phyloP scores from a whole-genome alignment of 2,797 vertebrate species.

The Urosaurus nigricauda region DNA sequence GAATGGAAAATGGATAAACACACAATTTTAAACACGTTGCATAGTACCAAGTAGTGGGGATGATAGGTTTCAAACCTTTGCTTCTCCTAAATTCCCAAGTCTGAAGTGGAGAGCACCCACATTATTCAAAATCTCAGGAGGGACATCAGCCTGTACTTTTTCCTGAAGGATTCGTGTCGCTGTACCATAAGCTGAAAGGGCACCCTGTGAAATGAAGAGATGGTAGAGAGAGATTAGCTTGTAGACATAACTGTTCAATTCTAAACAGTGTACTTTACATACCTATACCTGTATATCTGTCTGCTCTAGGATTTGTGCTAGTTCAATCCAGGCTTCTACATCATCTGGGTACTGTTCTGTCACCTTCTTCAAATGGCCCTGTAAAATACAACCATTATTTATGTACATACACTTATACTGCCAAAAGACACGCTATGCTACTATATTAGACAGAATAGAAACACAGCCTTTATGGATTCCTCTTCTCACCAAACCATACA shows the following conservation, averaged over 20 bases:
- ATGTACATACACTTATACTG: not conserved
- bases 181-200: conserved; percentile 96
- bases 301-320: conserved; percentile 98
- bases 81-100: conserved; percentile 96
- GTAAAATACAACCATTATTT: conserved; percentile 33
- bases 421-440: not conserved
- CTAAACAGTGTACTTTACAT: not conserved
- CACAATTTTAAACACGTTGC: conserved; percentile 2
- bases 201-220: conserved; percentile 80
- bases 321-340: conserved; percentile 98
- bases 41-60: not conserved
- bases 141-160: conserved; percentile 98
- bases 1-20: not conserved
- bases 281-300: conserved; percentile 93
- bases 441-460: not conserved
- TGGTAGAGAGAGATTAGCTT: conserved; percentile 2
- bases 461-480: too few species aligned
- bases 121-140: conserved; percentile 99
- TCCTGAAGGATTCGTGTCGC: conserved; percentile 98
- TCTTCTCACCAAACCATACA: too few species aligned
- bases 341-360: conserved; percentile 99
- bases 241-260: not conserved
- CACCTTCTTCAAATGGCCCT: conserved; percentile 98
- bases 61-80: conserved; percentile 85
- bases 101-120: conserved; percentile 97